Conservation (phyloP, 2,797 vertebrate genomes). For the Hylomyscus alleni region DNA sequence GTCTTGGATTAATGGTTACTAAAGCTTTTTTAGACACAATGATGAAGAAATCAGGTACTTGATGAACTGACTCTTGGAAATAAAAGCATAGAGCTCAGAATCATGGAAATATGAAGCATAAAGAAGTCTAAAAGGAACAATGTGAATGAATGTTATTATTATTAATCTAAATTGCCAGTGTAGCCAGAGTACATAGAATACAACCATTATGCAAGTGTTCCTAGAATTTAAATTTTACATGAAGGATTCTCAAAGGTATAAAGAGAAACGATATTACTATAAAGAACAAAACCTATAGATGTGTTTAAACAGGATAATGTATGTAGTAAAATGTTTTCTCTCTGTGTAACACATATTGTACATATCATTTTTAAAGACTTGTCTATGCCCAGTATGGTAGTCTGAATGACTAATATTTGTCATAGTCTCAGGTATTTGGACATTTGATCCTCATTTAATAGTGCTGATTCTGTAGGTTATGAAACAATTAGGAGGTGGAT, state of each 20-base stretch:
- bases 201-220: conserved; percentile 40
- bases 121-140: conserved; percentile 7
- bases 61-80: conserved; percentile 63
- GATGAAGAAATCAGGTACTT: conserved; percentile 67
- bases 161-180: neutral
- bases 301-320: neutral
- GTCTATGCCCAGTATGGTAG: neutral
- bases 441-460: neutral
- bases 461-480: neutral
- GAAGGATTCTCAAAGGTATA: neutral
- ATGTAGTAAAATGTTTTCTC: neutral
- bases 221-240: conserved; percentile 25
- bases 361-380: neutral
- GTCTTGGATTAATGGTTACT: conserved; percentile 74
- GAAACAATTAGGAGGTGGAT: neutral
- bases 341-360: neutral
- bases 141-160: conserved; percentile 3
- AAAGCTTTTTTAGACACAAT: conserved; percentile 67
- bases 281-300: neutral
- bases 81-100: conserved; percentile 14
- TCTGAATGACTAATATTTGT: neutral
- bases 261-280: neutral
- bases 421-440: neutral
- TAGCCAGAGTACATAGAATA: neutral
- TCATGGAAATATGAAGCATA: conserved; percentile 12